A percentile compares a stretch with the other conserved stretches of the same genome.
phyloP scores from a whole-genome alignment of 2,797 vertebrate species.

The Arrhamphus sclerolepis region DNA sequence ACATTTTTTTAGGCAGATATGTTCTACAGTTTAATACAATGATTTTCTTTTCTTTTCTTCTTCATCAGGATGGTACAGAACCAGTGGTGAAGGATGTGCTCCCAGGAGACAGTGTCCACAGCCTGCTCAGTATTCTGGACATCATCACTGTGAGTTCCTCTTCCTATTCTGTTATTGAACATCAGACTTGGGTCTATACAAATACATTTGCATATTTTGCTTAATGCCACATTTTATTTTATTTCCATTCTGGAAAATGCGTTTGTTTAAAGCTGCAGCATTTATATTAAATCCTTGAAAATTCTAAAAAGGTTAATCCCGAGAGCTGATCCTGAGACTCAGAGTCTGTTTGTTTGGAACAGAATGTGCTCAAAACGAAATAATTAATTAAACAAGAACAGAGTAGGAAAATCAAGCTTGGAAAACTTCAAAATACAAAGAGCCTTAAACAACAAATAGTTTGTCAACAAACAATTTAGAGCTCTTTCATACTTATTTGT shows the following conservation, averaged over 20 bases:
- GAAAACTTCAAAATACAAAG: background rate
- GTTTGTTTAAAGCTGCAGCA: constrained; percentile 1
- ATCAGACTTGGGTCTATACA: constrained; percentile 2
- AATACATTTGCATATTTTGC: background rate
- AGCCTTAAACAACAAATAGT: background rate
- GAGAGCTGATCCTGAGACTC: background rate
- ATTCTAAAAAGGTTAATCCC: background rate
- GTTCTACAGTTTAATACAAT: background rate
- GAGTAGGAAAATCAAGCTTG: background rate
- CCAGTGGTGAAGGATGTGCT: constrained; percentile 93
- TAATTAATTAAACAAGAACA: background rate
- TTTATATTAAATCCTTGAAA: background rate
- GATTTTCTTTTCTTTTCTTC: background rate
- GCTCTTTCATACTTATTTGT: background rate
- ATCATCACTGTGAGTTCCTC: constrained; percentile 90
- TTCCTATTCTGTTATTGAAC: constrained; percentile 14
- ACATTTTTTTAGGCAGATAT: background rate
- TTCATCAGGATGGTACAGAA: constrained; percentile 88
- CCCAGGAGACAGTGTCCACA: constrained; percentile 95
- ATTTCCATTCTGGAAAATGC: constrained; percentile 6
- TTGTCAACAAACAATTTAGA: background rate
- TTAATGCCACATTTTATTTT: background rate
- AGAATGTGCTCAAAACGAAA: no score
- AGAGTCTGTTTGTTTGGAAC: no score
- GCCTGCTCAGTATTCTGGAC: constrained; percentile 96